Base-by-base conservation (phyloP, 2,797 vertebrate species). In the Alcedo atthis region DNA sequence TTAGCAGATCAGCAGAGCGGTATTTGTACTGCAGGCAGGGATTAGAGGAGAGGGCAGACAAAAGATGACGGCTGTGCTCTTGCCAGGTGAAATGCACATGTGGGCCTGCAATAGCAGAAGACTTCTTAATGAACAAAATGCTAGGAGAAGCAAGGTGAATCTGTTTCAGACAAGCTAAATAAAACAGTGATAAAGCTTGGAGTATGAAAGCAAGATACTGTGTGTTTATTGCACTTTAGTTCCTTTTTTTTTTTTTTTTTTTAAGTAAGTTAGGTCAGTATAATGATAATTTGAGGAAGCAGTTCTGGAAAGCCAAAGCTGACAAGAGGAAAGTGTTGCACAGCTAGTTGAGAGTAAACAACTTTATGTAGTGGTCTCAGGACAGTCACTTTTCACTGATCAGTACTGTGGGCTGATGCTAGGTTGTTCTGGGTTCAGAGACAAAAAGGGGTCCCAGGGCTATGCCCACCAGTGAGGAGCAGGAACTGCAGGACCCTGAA, bases 261-360 rank as follows among this genome's bases (percentile, higher is more conserved):
- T 89, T 94, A 43, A 19, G 3, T 57, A 46, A 87, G 43, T 77
- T 40, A 74, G 55, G 35, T 71, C 30, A 68, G 48, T 55, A 30
- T 63, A 69, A 93, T 26, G 43, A 57, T 69, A 76, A 49, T 92
- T 93, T 94, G 91, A 91, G 95, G 89, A 95, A 96, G 89, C 64
- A 70, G 64, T 8, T 76, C 25, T 94, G 68, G 80, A 53, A 67
- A 75, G 85, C 57, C 28, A 55, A 53, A 59, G 53, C 57, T 69
- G 35, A 43, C n/a, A 42, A 43, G 78, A 68, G 49, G 74, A 68
- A 59, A 75, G 46, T 8, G 1, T 12, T 87, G 58, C 58, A 57
- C 5, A 46, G 58, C 54, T 40, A 9, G 33, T 8, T 77, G 62
- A 35, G 40, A 77, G 83, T 75, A 62, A 51, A 43, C 18, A 77